Evolutionary conservation across 1,140 invertebrate genomes (phyloP), one percentile per base, ranked within the genome.

Genomic region (Nasonia giraulti): DNA sequence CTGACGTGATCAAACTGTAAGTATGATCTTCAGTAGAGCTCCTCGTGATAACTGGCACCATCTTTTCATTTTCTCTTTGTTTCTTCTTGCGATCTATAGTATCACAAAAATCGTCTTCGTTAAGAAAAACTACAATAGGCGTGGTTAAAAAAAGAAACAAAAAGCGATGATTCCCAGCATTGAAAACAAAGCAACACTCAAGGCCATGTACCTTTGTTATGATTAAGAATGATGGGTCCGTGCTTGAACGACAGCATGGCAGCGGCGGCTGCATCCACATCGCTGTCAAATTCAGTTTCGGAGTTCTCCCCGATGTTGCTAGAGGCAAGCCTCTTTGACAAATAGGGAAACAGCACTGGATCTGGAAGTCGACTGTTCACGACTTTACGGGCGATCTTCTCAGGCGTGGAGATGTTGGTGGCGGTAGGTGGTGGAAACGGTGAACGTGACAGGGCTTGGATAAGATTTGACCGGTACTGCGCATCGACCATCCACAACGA

Each of bases 401-500:
- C 85, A 17, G 91, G 89, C 4, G 91, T 89, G 50, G 91, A 89
- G 62, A 92, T 86, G 87, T 89, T 92, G 82, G 92, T 90, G 44
- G 89, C 91, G 10, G 93, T 93, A 85, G 96, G 96, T 6, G 96
- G 96, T 89, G 97, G 96, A 89, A 96, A 97, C 2, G 97, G 97
- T 11, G 97, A 97, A 85, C 97, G 96, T 78, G 96, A 95, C 11
- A 98, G 92, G 1, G 97, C 96, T 93, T 98, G 97, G 77, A 98
- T 94, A 84, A 98, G 92, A 93, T 97, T 98, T 80, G 96, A 96
- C 87, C 97, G 94, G 90, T 97, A 97, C 69, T 97, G 96, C 7
- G 97, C 96, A 91, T 99, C 98, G 1, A 99, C 97, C 91, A 97
- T 98, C 98, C 98, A 99, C 73, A 98, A 92, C 0, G 98, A 99